Evolutionary conservation across 2,888 invertebrate species (phyloP), one percentile per base, ranked within the genome.

Genomic region (Eutolmus rufibarbis): DNA sequence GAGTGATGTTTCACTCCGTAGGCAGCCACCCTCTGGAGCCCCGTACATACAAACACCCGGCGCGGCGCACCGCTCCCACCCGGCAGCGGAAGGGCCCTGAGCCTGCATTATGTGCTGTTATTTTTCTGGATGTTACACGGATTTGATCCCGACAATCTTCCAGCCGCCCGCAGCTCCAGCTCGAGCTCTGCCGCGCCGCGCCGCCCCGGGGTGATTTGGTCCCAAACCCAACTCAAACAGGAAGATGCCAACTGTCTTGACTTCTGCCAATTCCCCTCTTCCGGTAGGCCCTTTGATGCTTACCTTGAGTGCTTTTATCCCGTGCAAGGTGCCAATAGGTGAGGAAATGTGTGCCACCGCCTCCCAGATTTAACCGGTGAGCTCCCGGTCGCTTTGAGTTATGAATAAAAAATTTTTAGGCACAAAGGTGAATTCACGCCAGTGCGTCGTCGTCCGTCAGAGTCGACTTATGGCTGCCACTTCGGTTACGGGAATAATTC

Each of bases 181-280:
- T 7, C n/a, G 16, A 19, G 12, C 31, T 16, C 2, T 74, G 16
- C 16, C 2, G 34, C 28, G 5, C 12, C 9, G 9, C 16, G 28
- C 34, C 34, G 5, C 74, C 12, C 74, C 37, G 37, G 57, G 57
- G 7, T 79, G 79, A 79, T 51, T 79, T 79, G 56, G 34, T 79
- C 51, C 51, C 51, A 51, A 79, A 79, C 79, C 79, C 79, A 28
- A 79, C 51, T 79, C 79, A 82, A 82, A 51, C 56, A 57, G 82
- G 82, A 82, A 82, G 82, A 82, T 82, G 82, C 57, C 57, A 82
- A 82, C 82, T 57, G 57, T 66, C 82, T 82, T 82, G 82, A 82
- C 82, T 82, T 82, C 31, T 57, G 66, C 56, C 82, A 37, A 66
- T 82, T 57, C 82, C 37, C 66, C 19, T 37, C 57, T 66, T 82